These are phyloP conservation scores for Struthio camelus DNA, from an alignment of 2,113 vertebrate genomes.

Conservation along the genomic window DNA sequence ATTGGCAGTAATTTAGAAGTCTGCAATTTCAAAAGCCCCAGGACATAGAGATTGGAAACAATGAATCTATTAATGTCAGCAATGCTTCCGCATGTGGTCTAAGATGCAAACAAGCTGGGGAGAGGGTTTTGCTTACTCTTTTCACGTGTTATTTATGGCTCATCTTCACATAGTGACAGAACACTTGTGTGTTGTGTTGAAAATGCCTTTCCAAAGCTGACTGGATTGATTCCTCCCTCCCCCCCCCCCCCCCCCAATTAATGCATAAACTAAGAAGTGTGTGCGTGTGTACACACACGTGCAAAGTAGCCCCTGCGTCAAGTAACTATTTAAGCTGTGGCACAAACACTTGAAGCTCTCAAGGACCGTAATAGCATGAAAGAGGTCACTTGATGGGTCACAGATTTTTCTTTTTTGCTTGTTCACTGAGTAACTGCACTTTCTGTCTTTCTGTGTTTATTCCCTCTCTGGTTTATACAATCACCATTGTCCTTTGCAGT, in stretches of 20 bases:
- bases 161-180: neutral
- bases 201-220: neutral
- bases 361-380: neutral
- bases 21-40: neutral
- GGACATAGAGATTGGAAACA: neutral
- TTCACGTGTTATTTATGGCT: neutral
- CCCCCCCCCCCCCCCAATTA: neutral
- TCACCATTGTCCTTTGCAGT: neutral
- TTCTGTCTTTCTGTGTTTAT: neutral
- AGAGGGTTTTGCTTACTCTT: neutral
- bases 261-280: neutral
- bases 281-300: too few relatives aligned
- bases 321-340: neutral
- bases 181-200: neutral
- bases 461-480: neutral
- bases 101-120: neutral
- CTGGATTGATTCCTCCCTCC: neutral
- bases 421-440: conserved; percentile 26
- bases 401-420: neutral
- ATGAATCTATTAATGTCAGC: neutral
- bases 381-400: conserved; percentile 1
- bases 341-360: neutral
- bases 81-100: neutral
- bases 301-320: neutral
- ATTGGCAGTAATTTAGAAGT: conserved; percentile 61